Conservation (phyloP, 2,797 vertebrate species). For the Hydrophis major region DNA sequence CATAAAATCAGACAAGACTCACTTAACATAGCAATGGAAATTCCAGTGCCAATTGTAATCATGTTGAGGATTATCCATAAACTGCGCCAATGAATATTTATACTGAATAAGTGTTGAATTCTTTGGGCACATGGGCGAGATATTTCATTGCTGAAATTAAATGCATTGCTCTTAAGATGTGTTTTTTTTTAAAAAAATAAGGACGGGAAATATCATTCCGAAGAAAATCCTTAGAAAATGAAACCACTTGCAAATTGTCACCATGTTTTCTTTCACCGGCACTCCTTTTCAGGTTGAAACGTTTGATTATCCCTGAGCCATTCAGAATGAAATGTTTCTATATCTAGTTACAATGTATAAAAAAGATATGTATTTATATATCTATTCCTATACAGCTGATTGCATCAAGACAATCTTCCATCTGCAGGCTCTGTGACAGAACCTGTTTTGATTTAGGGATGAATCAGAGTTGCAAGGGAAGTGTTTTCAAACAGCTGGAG, state of each 20-base stretch:
- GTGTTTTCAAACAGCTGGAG: neutral
- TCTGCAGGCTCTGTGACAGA: conserved; percentile 63
- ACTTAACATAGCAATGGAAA: neutral
- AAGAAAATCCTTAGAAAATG: neutral
- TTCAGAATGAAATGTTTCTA: conserved; percentile 65
- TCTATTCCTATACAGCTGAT: conserved; percentile 60
- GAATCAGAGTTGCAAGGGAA: conserved; percentile 65
- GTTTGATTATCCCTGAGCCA: conserved; percentile 51
- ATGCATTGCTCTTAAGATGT: neutral
- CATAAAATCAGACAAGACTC: neutral
- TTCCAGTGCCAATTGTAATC: neutral
- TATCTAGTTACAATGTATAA: conserved; percentile 45
- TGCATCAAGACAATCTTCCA: conserved; percentile 58
- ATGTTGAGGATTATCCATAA: neutral
- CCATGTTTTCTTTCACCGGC: conserved; percentile 24
- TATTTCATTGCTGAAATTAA: neutral
- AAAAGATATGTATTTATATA: conserved; percentile 44
- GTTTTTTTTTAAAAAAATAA: neutral
- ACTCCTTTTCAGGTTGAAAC: conserved; percentile 16
- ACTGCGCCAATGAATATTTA: neutral
- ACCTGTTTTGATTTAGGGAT: conserved; percentile 51
- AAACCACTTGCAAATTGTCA: conserved; percentile 42
- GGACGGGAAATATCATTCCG: neutral
- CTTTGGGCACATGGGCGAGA: neutral
- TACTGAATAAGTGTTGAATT: neutral